Evolutionary conservation across 2,888 invertebrate species (phyloP), one percentile per base, ranked within the genome.

Genomic region (Melinaea marsaeus): DNA sequence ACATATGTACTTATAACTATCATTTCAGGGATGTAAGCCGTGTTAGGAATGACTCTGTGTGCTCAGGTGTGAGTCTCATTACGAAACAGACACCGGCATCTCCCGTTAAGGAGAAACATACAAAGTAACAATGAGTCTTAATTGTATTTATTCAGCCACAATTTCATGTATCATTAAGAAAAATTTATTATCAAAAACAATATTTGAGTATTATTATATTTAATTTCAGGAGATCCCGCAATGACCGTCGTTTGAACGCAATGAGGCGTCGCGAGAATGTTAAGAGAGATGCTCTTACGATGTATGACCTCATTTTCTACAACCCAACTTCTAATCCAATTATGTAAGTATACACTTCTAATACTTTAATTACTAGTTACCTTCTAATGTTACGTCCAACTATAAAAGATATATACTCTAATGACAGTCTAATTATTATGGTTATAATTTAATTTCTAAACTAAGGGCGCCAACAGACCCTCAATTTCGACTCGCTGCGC

Each of bases 301-400:
- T 98, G 97, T 95, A 95, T 72, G 98, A 98, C 85, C 92, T 98
- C 60, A 97, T 98, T 75, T 97, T 95, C 86, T 98, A 96, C 86
- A 98, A 98, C 88, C 98, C 98, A 4, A 82, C 90, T 1, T 91
- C 92, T 11, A 95, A 95, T 85, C 95, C 95, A 3, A 95, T 96
- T 92, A 91, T 92, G 91, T 93, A 78, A 92, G 91, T 89, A 75
- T 64, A 42, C n/a, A 32, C 55, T 33, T 34, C 46, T 57, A 51
- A 48, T 57, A 57, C 22, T 54, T 35, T 37, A 54, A 47, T 46
- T 22, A 22, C 22, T 22, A 22, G 22, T 22, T 22, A 22, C 22
- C 22, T 22, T 22, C 0, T 22, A 22, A 22, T 22, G 22, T 22
- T 22, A 22, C 22, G 22, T 1, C 22, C 22, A 22, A 22, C 22